Percentiles rank a stretch among this genome's conserved stretches.
These are phyloP conservation scores for Apostichopus parvimensis DNA, from an alignment of 35 echinoderm and acorn worm genomes.

Conservation along the genomic window DNA sequence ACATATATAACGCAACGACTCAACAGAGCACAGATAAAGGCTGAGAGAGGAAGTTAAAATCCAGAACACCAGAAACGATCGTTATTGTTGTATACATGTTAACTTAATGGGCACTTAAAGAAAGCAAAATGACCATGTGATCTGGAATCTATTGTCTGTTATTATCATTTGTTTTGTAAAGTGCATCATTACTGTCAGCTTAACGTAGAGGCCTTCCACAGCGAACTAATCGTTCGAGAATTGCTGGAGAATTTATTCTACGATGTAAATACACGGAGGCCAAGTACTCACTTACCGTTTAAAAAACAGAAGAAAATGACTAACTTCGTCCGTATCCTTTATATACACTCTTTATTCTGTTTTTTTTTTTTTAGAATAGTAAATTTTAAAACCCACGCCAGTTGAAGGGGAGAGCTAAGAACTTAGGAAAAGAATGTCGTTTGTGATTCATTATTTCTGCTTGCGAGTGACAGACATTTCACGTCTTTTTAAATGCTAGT, in stretches of 20 bases:
- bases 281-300: not conserved
- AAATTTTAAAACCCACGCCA: not conserved
- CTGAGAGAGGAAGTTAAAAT: not conserved
- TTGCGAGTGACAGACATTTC: not conserved
- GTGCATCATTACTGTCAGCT: conserved; percentile 5
- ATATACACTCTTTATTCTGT: too few relatives aligned
- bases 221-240: conserved; percentile 16
- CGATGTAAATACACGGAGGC: conserved; percentile 16
- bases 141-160: conserved; percentile 17
- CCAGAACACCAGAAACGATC: conserved; percentile 2
- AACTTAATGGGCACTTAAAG: conserved; percentile 16
- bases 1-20: too few relatives aligned
- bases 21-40: too few relatives aligned
- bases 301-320: not conserved
- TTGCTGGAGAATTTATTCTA: conserved; percentile 18
- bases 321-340: too few relatives aligned
- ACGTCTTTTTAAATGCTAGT: not conserved
- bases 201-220: conserved; percentile 1
- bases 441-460: not conserved
- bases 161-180: conserved; percentile 16
- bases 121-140: not conserved
- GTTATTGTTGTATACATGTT: conserved; percentile 15
- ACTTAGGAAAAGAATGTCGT: not conserved
- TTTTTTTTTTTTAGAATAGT: not conserved
- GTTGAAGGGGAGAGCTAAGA: not conserved